phyloP scores from a whole-genome alignment of 2,888 invertebrate species.

The Sipunculus nudus region DNA sequence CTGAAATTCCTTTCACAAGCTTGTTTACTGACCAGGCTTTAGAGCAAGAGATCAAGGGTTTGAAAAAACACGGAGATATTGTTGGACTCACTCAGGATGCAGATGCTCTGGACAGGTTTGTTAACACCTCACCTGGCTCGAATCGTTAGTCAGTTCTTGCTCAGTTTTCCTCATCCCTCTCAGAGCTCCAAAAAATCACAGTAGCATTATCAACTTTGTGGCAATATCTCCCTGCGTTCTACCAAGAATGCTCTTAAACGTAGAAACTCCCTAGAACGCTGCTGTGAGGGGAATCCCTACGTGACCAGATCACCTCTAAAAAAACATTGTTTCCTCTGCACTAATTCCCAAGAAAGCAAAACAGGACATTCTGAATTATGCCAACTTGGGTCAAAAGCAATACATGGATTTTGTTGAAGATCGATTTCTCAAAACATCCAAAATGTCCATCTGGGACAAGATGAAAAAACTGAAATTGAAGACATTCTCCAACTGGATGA shows the following conservation, averaged over 20 bases:
- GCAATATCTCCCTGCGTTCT: background rate
- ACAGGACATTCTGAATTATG: slow-evolving; percentile 6
- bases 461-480: slow-evolving; percentile 14
- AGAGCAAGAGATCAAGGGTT: slow-evolving; percentile 15
- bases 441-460: slow-evolving; percentile 1
- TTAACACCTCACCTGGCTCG: slow-evolving; percentile 12
- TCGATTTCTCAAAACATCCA: background rate
- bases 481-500: slow-evolving; percentile 8
- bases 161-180: background rate
- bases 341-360: slow-evolving; percentile 2
- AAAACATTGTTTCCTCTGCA: slow-evolving; percentile 6
- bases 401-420: slow-evolving; percentile 12
- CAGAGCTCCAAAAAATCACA: background rate
- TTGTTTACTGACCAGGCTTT: slow-evolving; percentile 24
- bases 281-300: slow-evolving; percentile 11
- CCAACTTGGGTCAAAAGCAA: slow-evolving; percentile 12
- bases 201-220: slow-evolving; percentile 11
- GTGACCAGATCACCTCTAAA: background rate
- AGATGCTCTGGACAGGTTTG: slow-evolving; percentile 14
- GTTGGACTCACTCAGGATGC: slow-evolving; percentile 18
- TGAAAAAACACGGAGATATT: slow-evolving; percentile 18
- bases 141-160: slow-evolving; percentile 9
- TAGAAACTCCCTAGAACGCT: background rate
- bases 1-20: slow-evolving; percentile 19
- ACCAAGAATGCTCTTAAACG: background rate